Base-by-base conservation (phyloP, 1,140 invertebrate species). In the Anoplophora glabripennis region DNA sequence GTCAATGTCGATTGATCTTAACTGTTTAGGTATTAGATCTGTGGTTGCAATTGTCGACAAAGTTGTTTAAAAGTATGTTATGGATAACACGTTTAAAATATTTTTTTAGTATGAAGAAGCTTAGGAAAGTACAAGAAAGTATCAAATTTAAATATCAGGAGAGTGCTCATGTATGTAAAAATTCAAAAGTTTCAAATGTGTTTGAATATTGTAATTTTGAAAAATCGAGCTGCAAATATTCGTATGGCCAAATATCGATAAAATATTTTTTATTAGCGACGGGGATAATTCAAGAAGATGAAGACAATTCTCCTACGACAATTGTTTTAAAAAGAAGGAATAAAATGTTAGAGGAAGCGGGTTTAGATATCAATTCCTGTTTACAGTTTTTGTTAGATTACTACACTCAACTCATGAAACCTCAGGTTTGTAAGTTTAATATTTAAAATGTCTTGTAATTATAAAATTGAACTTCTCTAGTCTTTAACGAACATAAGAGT, bases 351-450 rank as follows among this genome's bases (percentile, higher is more conserved):
- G 69, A 79, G 45, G 74, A 77, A 8, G 79, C 78, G 51, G 86
- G 85, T 1, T 79, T 94, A 3, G 92, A 95, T 74, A 77, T 94
- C 5, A 86, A 89, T 68, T 94, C 92, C 7, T 95, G 92, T 78
- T 72, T 94, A n/a, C 89, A 90, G 69, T 87, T 94, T 65, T 74
- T 94, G 0, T 79, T 93, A 59, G 91, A 94, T 68, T 81, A 93
- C 3, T 92, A 90, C 58, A 81, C 85, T 0, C 86, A 90, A 36
- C 90, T 90, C 86, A 76, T 89, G 51, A 80, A 83, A 36, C 69
- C 75, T 10, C 77, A 82, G 70, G 81, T 72, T 8, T 40, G 37
- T 40, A 14, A 40, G 4, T 40, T 2, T 40, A n/a, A n/a, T 40
- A n/a, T 3, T 40, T 2, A 40, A 4, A 14, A 8, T 40, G 2